Evolutionary conservation across 53 echinoderm and acorn worm species (phyloP), one percentile per base, ranked within the genome.

Genomic region (Holothuria leucospilota): DNA sequence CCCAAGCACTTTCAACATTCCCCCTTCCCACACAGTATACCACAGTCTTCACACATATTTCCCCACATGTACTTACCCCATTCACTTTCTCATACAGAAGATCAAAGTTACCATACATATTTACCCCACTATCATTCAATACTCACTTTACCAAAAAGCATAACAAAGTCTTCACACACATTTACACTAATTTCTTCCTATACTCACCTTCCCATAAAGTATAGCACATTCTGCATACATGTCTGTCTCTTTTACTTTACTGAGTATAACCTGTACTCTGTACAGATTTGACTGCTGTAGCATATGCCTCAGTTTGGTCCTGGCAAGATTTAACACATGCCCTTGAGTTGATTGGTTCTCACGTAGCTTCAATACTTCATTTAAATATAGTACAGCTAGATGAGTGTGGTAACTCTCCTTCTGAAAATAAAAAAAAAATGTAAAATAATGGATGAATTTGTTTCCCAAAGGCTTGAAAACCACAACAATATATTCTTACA

Each of bases 351-450:
- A 30, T 21, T 71, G 82, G 30, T 68, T 78, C 53, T 95, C 88
- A 65, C 90, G 88, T 62, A 94, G 84, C 85, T 92, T 89, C 25
- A 95, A 85, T 72, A 99, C 99, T 40, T 90, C 82, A 78, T 95
- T 95, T 26, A 99, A 68, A 86, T 99, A 99, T 18, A 99, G 83
- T 11, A 95, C 99, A 8, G 98, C 95, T 21, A 99, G 86, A 69
- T 99, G 99, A 62, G 99, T 99, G 86, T 99, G 98, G 87, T 99
- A 99, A 51, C 89, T 99, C 94, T 99, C 99, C 89, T 98, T 99
- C 99, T 99, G 86, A 16, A 62, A 21, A 49, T 59, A 38, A 38
- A 62, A 63, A 63, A 67, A 38, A 29, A n/a, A 84, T 2, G 2
- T 25, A 13, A 15, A 51, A 40, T 13, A 75, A 26, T 75, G 5